These are phyloP conservation scores for Luffia ferchaultella DNA, from an alignment of 2,888 invertebrate genomes.

Conservation along the genomic window DNA sequence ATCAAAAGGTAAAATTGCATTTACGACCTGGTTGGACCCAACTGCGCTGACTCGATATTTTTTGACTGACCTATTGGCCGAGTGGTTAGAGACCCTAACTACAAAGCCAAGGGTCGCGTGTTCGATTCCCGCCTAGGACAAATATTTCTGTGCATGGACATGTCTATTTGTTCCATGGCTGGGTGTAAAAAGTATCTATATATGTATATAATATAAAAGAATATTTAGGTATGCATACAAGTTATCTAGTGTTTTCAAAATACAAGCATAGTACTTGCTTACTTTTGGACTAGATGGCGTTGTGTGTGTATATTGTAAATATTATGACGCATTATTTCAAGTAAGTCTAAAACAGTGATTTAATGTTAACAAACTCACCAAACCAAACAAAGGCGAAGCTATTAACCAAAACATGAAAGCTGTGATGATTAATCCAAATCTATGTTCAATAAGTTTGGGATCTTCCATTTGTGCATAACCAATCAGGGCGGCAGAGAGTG, in stretches of 20 bases:
- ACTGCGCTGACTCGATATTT: no score
- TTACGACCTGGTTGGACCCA: no score
- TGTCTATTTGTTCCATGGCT: no score
- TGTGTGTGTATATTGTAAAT: background rate
- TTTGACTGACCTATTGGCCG: no score
- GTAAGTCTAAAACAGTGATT: background rate
- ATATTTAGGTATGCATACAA: background rate
- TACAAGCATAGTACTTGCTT: background rate
- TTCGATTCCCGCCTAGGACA: no score
- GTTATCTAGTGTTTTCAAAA: no score
- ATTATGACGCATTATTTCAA: background rate
- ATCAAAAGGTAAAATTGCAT: background rate
- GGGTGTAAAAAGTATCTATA: background rate
- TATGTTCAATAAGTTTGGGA: constrained; percentile 68
- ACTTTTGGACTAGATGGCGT: background rate
- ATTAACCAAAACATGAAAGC: constrained; percentile 71
- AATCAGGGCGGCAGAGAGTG: constrained; percentile 66
- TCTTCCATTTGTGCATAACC: constrained; percentile 74
- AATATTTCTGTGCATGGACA: no score
- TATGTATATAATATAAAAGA: background rate
- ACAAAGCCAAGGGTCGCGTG: no score
- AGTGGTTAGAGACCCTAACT: no score
- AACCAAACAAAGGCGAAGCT: constrained; percentile 73
- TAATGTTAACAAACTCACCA: constrained; percentile 73
- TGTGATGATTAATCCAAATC: constrained; percentile 77